A percentile compares a stretch with the other conserved stretches of the same genome.
Conservation (phyloP, 2,797 vertebrate species). For the Anguilla megastoma region DNA sequence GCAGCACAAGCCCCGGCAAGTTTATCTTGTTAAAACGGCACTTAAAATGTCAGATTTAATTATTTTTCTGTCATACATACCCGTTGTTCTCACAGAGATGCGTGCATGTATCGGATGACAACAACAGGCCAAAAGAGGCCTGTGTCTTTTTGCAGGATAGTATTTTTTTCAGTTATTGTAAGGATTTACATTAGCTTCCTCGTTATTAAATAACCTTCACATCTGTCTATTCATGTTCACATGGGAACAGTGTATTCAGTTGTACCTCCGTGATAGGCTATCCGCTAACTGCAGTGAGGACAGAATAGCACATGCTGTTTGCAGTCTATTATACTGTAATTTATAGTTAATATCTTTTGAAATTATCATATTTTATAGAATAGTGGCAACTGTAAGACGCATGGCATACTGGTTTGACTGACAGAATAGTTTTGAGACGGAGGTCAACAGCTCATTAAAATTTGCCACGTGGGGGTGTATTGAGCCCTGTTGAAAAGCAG, state of each 20-base stretch:
- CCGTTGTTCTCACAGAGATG: conserved; percentile 37
- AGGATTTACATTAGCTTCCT: conserved; percentile 56
- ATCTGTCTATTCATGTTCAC: conserved; percentile 46
- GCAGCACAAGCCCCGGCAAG: conserved; percentile 47
- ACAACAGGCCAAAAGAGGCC: conserved; percentile 62
- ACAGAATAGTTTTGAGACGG: background rate
- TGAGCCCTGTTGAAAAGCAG: background rate
- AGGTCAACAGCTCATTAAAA: background rate
- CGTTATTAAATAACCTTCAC: conserved; percentile 46
- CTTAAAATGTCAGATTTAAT: conserved; percentile 56
- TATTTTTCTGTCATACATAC: conserved; percentile 42
- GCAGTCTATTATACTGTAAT: conserved; percentile 20
- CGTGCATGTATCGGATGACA: conserved; percentile 49
- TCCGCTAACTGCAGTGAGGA: conserved; percentile 45
- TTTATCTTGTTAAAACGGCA: conserved; percentile 29
- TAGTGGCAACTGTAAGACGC: background rate
- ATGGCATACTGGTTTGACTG: background rate
- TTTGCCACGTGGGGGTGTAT: background rate
- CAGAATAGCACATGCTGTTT: conserved; percentile 50
- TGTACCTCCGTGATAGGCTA: conserved; percentile 48
- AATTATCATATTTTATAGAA: background rate
- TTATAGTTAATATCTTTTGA: background rate
- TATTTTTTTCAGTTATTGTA: conserved; percentile 53
- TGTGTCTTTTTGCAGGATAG: conserved; percentile 66
- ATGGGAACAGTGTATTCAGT: conserved; percentile 52